Evolutionary conservation across 1,140 invertebrate genomes (phyloP).

Genomic region (Lucilia cuprina): DNA sequence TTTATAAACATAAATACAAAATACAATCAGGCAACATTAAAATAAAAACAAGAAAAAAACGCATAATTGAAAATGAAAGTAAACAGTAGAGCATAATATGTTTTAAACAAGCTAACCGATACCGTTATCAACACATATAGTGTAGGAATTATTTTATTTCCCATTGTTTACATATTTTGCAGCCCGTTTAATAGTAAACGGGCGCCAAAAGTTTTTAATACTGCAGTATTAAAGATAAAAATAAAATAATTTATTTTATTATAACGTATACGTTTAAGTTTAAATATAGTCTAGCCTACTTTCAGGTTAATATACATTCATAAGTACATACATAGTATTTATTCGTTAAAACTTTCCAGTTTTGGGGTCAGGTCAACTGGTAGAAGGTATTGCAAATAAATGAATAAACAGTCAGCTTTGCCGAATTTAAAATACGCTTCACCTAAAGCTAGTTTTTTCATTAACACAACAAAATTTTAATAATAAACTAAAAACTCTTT

Average conservation of each 20-base stretch:
- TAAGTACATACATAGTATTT: no score
- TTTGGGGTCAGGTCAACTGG: background rate
- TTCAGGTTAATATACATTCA: background rate
- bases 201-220: background rate
- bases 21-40: background rate
- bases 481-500: no score
- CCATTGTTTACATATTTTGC: background rate
- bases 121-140: background rate
- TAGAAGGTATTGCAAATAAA: background rate
- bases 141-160: background rate
- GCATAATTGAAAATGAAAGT: background rate
- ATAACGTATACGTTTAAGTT: background rate
- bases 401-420: no score
- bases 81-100: background rate
- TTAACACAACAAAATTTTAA: no score
- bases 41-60: background rate
- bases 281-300: background rate
- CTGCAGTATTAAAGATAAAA: background rate
- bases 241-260: background rate
- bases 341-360: background rate
- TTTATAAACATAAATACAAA: background rate
- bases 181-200: background rate
- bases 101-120: background rate
- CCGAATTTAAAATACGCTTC: no score
- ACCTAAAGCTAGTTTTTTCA: no score